Conservation (phyloP, 2,888 invertebrate species). For the Bombylius major region DNA sequence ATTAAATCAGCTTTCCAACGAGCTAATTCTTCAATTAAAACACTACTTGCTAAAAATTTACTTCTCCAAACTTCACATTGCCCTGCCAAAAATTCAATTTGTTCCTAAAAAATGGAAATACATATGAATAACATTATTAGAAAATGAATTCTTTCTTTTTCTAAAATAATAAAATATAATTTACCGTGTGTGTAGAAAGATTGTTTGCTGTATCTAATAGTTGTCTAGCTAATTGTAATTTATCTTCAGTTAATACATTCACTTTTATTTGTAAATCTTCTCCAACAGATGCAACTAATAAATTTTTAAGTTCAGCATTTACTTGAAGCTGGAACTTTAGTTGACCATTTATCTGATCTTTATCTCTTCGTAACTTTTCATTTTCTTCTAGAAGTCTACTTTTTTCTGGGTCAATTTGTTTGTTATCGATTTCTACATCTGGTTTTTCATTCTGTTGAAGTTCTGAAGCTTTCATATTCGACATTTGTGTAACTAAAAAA, state of each 20-base stretch:
- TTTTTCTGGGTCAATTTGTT: constrained; percentile 12
- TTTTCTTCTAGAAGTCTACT: constrained; percentile 42
- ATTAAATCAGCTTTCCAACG: constrained; percentile 70
- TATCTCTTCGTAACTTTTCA: constrained; percentile 50
- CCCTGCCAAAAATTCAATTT: constrained; percentile 83
- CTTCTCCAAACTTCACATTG: constrained; percentile 95
- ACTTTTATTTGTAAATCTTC: constrained; percentile 85
- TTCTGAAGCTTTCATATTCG: constrained; percentile 52
- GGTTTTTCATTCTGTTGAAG: constrained; percentile 41
- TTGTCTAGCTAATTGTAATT: constrained; percentile 74
- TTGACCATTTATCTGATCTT: constrained; percentile 61
- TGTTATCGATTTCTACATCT: constrained; percentile 26
- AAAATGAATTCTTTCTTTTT: no score
- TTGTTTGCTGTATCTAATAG: constrained; percentile 75
- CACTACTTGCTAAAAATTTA: constrained; percentile 88
- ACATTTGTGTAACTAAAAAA: constrained; percentile 56
- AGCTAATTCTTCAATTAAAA: constrained; percentile 87
- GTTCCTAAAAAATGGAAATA: constrained; percentile 43
- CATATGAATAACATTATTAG: background rate
- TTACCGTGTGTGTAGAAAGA: constrained; percentile 66
- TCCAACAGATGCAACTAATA: constrained; percentile 88
- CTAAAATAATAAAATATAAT: background rate
- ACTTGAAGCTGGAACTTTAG: constrained; percentile 81
- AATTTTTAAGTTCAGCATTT: constrained; percentile 82
- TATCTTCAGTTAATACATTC: constrained; percentile 83